A percentile compares a stretch with the other conserved stretches of the same genome.
Evolutionary conservation across 1,140 invertebrate genomes (phyloP).

Genomic region (Drosophila albomicans): DNA sequence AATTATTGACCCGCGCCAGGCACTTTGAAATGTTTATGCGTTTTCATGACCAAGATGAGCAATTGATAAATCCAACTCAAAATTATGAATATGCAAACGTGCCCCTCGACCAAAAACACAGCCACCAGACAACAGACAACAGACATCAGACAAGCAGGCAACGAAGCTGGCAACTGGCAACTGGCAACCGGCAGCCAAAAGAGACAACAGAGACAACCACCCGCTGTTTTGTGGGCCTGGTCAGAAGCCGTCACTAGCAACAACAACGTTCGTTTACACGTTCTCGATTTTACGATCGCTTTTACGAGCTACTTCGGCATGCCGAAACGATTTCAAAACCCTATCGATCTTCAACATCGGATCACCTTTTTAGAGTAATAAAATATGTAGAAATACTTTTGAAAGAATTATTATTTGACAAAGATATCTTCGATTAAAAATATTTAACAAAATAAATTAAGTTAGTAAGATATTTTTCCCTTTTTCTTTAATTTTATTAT

Average conservation of each 20-base stretch:
- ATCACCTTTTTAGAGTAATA: too few relatives aligned
- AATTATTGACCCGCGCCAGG: conserved; percentile 78
- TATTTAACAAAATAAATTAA: too few relatives aligned
- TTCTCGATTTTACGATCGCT: neutral
- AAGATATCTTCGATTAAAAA: too few relatives aligned
- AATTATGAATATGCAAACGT: conserved; percentile 80
- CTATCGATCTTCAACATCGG: too few relatives aligned
- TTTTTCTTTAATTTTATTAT: too few relatives aligned
- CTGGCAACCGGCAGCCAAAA: conserved; percentile 14
- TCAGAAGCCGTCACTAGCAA: conserved; percentile 58
- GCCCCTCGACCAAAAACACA: conserved; percentile 21
- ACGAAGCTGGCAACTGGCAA: neutral
- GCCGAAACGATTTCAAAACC: too few relatives aligned
- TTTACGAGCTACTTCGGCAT: too few relatives aligned
- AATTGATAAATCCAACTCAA: conserved; percentile 76
- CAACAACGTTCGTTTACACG: conserved; percentile 55
- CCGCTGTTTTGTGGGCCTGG: conserved; percentile 58
- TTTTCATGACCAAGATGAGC: conserved; percentile 81
- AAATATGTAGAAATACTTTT: too few relatives aligned
- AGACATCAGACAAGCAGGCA: neutral
- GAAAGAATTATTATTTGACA: too few relatives aligned
- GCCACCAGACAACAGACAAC: conserved; percentile 12
- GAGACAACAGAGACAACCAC: conserved; percentile 35
- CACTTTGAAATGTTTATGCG: conserved; percentile 81
- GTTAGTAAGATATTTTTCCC: too few relatives aligned